phyloP scores from a whole-genome alignment of 2,888 invertebrate species.

The Pollenia amentaria region DNA sequence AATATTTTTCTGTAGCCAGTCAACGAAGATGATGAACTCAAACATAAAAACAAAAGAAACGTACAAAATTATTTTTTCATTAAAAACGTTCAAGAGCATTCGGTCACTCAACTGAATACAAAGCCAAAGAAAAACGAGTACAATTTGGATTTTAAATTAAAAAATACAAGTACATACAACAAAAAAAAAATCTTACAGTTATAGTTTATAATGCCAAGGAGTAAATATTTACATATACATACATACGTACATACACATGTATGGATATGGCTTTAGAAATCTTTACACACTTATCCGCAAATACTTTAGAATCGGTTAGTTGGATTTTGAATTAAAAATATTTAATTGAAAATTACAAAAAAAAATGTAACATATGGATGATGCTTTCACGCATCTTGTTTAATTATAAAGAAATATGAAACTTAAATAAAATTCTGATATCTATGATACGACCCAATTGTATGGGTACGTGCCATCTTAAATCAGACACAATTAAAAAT shows the following conservation, averaged over 20 bases:
- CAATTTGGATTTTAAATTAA: constrained; percentile 41
- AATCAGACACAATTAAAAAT: not conserved
- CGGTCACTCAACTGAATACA: constrained; percentile 56
- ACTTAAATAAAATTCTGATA: constrained; percentile 21
- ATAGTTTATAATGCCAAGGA: constrained; percentile 37
- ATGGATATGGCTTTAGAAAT: not conserved
- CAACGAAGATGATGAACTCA: constrained; percentile 60
- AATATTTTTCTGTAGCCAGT: constrained; percentile 33
- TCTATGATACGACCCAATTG: constrained; percentile 35
- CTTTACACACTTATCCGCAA: too few relatives aligned
- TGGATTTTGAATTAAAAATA: not conserved
- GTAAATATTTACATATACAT: not conserved
- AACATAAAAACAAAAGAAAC: constrained; percentile 44
- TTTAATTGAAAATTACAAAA: constrained; percentile 17
- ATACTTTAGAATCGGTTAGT: not conserved
- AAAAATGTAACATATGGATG: not conserved
- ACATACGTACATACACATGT: not conserved
- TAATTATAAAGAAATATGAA: constrained; percentile 44
- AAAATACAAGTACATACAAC: constrained; percentile 1
- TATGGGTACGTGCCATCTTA: constrained; percentile 36
- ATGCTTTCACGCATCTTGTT: constrained; percentile 56
- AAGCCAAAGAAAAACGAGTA: constrained; percentile 18
- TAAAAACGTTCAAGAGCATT: constrained; percentile 59
- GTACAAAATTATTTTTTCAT: constrained; percentile 45
- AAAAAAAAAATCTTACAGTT: constrained; percentile 38